Conservation (phyloP, 2,888 invertebrate species). For the Stenolophus ochropezus region DNA sequence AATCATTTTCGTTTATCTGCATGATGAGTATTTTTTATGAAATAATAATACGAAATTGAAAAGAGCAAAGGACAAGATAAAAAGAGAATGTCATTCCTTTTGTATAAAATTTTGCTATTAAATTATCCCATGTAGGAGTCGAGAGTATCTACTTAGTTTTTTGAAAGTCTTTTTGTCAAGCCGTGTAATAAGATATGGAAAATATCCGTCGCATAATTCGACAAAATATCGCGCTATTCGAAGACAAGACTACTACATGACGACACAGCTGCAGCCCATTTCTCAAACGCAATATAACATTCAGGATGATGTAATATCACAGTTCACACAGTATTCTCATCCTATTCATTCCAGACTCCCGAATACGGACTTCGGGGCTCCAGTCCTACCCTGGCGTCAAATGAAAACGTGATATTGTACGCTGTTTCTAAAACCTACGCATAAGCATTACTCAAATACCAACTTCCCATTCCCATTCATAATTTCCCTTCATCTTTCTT, state of each 20-base stretch:
- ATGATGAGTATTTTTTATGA: no score
- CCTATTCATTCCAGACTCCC: neutral
- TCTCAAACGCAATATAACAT: slow-evolving; percentile 44
- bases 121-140: neutral
- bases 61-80: no score
- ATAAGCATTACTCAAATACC: slow-evolving; percentile 16
- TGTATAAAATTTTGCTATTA: neutral
- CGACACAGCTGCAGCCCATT: slow-evolving; percentile 40
- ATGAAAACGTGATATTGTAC: slow-evolving; percentile 29
- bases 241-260: slow-evolving; percentile 43
- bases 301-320: slow-evolving; percentile 43
- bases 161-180: neutral
- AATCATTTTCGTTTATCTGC: no score
- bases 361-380: neutral
- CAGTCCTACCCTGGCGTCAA: neutral
- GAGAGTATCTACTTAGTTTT: neutral
- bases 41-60: no score
- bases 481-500: neutral
- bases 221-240: slow-evolving; percentile 38
- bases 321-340: slow-evolving; percentile 20
- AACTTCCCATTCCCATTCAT: neutral
- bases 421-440: slow-evolving; percentile 12
- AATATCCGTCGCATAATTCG: slow-evolving; percentile 28
- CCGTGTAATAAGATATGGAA: slow-evolving; percentile 25
- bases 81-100: neutral